phyloP scores from a whole-genome alignment of 2,113 vertebrate genomes.

The Silurus glanis region DNA sequence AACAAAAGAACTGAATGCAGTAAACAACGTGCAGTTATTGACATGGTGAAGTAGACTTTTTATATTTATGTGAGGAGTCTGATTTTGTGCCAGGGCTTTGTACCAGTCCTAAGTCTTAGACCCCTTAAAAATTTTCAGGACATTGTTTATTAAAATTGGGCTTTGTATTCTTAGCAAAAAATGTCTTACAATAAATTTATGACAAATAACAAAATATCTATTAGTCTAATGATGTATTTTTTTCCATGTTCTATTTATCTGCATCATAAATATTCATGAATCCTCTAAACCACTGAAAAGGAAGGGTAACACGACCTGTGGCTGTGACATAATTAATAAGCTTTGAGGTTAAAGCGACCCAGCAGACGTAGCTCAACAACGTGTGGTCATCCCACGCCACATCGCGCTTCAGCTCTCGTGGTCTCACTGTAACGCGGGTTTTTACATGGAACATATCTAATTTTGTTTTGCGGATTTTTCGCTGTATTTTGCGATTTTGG shows the following conservation, averaged over 20 bases:
- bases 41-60: neutral
- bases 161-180: neutral
- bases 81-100: neutral
- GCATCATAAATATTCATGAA: neutral
- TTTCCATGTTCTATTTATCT: neutral
- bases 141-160: neutral
- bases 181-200: neutral
- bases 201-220: neutral
- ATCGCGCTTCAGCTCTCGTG: too few species aligned
- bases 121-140: neutral
- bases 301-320: neutral
- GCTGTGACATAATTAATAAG: neutral
- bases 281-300: neutral
- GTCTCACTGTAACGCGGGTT: too few species aligned
- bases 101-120: neutral
- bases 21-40: neutral
- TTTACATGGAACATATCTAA: too few species aligned
- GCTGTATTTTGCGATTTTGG: too few species aligned
- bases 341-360: neutral
- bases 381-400: neutral
- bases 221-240: neutral
- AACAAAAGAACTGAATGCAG: too few species aligned
- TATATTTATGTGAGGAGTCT: neutral
- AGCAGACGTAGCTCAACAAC: neutral
- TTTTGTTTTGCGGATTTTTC: too few species aligned